Evolutionary conservation across 2,888 invertebrate species (phyloP).

Genomic region (Hypsopygia costalis): DNA sequence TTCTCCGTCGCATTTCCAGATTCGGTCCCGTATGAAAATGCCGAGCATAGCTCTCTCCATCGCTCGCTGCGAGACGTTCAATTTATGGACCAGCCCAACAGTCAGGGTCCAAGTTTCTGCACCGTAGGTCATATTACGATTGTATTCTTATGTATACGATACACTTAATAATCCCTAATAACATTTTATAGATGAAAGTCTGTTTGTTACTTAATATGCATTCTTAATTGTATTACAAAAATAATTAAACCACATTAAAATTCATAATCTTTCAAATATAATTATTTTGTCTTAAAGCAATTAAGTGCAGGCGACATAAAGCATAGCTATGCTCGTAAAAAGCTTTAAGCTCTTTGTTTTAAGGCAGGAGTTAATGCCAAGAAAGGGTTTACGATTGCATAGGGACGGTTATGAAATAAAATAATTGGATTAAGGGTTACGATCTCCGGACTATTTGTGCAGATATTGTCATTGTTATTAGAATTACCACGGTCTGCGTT

Average conservation of each 20-base stretch:
- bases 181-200: no score
- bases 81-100: no score
- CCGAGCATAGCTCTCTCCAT: no score
- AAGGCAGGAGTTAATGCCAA: slow-evolving; percentile 31
- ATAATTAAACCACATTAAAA: slow-evolving; percentile 7
- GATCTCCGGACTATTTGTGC: neutral
- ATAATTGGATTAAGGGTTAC: neutral
- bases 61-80: no score
- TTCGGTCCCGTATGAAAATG: no score
- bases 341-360: slow-evolving; percentile 37
- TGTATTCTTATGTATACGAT: no score
- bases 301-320: slow-evolving; percentile 11
- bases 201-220: no score
- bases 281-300: slow-evolving; percentile 6
- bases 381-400: slow-evolving; percentile 28
- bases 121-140: no score
- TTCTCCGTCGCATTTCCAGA: no score
- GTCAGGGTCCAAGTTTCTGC: no score
- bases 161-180: no score
- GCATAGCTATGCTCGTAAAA: slow-evolving; percentile 32
- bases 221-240: neutral
- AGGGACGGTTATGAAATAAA: neutral
- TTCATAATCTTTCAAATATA: slow-evolving; percentile 13
- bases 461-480: neutral
- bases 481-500: slow-evolving; percentile 5